phyloP scores from a whole-genome alignment of 2,797 vertebrate genomes.

The Atherinosoma microstoma region DNA sequence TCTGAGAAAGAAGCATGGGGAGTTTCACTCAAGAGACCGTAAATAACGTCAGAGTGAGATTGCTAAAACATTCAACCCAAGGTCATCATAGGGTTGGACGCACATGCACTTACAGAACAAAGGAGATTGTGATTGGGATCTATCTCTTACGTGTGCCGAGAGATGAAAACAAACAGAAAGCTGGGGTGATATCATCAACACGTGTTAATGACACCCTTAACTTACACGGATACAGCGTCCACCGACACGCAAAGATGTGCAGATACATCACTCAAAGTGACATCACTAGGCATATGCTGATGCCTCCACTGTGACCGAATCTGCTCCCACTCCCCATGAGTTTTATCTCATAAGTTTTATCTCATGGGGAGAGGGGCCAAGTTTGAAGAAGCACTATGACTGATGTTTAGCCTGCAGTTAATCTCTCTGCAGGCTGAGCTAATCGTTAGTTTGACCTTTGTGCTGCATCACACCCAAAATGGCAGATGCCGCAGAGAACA shows the following conservation, averaged over 20 bases:
- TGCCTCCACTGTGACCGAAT: constrained; percentile 34
- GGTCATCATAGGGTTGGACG: constrained; percentile 32
- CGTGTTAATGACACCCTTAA: constrained; percentile 36
- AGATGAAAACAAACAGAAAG: constrained; percentile 57
- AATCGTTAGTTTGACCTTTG: constrained; percentile 56
- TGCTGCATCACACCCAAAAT: constrained; percentile 31
- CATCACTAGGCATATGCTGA: constrained; percentile 31
- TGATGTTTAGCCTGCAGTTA: constrained; percentile 20
- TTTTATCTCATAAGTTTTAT: constrained; percentile 12
- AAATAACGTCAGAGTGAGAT: constrained; percentile 51
- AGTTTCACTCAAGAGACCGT: constrained; percentile 53
- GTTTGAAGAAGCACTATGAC: not conserved
- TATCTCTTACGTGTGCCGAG: constrained; percentile 24
- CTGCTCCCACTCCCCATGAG: constrained; percentile 17
- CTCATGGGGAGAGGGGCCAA: constrained; percentile 25
- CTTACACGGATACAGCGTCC: constrained; percentile 9
- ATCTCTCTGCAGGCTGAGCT: constrained; percentile 42
- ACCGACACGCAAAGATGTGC: not conserved
- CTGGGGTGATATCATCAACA: constrained; percentile 55
- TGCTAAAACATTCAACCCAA: constrained; percentile 34
- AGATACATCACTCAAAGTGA: constrained; percentile 12
- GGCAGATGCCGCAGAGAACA: constrained; percentile 8
- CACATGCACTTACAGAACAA: constrained; percentile 12
- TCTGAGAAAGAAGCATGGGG: constrained; percentile 29
- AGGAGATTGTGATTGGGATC: constrained; percentile 16